Conservation (phyloP, 2,797 vertebrate genomes). For the Sebastes steindachneri region DNA sequence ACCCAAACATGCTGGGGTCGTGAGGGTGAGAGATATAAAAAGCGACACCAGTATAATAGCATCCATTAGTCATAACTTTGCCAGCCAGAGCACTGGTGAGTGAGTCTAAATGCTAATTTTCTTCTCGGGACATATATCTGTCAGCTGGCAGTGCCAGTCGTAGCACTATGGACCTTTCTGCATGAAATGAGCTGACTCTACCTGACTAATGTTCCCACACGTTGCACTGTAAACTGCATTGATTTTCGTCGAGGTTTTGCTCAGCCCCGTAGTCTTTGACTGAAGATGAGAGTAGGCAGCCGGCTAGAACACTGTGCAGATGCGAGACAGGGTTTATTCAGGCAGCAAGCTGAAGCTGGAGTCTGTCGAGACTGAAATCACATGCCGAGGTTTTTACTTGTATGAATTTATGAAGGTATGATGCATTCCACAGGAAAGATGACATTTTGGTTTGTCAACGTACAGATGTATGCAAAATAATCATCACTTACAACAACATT, state of each 20-base stretch:
- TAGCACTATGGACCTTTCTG: conserved; percentile 25
- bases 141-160: conserved; percentile 8
- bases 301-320: not conserved
- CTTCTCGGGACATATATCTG: conserved; percentile 45
- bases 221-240: conserved; percentile 55
- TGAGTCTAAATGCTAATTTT: conserved; percentile 64
- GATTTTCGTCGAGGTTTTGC: conserved; percentile 47
- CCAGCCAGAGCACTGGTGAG: conserved; percentile 19
- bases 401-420: not conserved
- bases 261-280: conserved; percentile 17
- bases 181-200: conserved; percentile 43
- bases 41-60: conserved; percentile 20
- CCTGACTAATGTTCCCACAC: conserved; percentile 53
- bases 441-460: not conserved
- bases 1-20: conserved; percentile 5
- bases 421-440: not conserved
- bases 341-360: not conserved
- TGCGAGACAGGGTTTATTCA: not conserved
- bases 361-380: not conserved
- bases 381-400: not conserved
- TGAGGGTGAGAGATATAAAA: conserved; percentile 20
- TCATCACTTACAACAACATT: not conserved
- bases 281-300: conserved; percentile 27
- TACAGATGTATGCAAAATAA: not conserved
- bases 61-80: conserved; percentile 41